These are phyloP conservation scores for Crocuta crocuta DNA, from an alignment of 2,113 vertebrate species.

Conservation along the genomic window DNA sequence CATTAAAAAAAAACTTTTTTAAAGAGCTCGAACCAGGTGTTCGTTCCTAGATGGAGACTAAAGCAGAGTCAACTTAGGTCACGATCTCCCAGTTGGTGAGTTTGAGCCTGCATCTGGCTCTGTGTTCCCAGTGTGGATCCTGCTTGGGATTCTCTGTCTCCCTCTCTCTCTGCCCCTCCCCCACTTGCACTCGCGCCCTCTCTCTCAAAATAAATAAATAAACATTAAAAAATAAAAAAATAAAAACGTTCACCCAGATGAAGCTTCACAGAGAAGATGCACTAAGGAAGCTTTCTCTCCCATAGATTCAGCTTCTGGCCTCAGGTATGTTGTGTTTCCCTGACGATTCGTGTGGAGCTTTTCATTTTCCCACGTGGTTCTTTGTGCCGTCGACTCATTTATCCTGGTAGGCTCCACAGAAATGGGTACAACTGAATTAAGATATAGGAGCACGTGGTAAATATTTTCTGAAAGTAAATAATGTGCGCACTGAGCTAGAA, in stretches of 20 bases:
- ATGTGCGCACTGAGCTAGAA: conserved; percentile 24
- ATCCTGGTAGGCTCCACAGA: background rate
- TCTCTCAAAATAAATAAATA: too few relatives aligned
- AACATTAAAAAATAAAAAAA: too few relatives aligned
- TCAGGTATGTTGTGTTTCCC: background rate
- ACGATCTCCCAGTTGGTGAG: too few relatives aligned
- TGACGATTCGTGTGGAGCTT: background rate
- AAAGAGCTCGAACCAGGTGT: conserved; percentile 4
- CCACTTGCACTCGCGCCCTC: too few relatives aligned
- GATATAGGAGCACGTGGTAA: background rate
- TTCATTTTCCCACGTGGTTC: background rate
- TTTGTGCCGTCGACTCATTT: background rate
- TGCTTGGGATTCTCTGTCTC: too few relatives aligned
- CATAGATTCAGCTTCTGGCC: background rate
- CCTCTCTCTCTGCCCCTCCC: too few relatives aligned
- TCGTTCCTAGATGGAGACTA: background rate
- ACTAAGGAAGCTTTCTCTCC: background rate
- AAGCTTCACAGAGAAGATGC: background rate
- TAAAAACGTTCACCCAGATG: background rate
- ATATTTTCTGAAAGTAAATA: conserved; percentile 51
- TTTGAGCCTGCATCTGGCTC: too few relatives aligned
- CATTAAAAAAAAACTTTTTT: background rate
- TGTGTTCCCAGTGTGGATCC: too few relatives aligned
- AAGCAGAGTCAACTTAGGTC: background rate
- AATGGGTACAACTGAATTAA: conserved; percentile 53